phyloP scores from a whole-genome alignment of 1,140 invertebrate genomes.

The Drosophila truncata region DNA sequence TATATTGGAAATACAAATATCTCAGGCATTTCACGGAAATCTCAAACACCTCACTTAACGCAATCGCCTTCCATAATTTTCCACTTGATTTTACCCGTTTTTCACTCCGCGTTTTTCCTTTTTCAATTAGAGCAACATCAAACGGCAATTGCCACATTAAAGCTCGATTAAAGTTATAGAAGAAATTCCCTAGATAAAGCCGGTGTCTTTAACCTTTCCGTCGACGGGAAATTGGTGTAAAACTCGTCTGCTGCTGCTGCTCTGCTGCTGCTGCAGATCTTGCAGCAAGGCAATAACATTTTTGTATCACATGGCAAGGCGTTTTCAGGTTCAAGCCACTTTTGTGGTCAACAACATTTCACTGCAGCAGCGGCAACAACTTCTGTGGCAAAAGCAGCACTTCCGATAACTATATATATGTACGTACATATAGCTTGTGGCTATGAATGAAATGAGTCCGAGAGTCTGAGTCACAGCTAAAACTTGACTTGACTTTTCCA shows the following conservation, averaged over 20 bases:
- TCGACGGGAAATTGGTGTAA: conserved; percentile 79
- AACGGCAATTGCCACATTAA: conserved; percentile 77
- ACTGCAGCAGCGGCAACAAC: conserved; percentile 23
- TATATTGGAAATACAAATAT: conserved; percentile 32
- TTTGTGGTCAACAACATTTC: conserved; percentile 65
- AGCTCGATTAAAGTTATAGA: conserved; percentile 69
- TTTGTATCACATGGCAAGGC: conserved; percentile 75
- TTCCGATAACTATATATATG: conserved; percentile 30
- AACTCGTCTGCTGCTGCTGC: conserved; percentile 56
- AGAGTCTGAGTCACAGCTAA: conserved; percentile 65
- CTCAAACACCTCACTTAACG: conserved; percentile 24
- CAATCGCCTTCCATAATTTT: conserved; percentile 34
- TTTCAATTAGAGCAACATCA: conserved; percentile 71
- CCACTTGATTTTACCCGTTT: conserved; percentile 54
- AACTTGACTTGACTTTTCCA: conserved; percentile 74
- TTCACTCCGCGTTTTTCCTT: conserved; percentile 62
- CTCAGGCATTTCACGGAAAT: conserved; percentile 33
- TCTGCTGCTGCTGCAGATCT: conserved; percentile 26
- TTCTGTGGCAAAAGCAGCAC: conserved; percentile 30
- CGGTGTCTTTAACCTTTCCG: conserved; percentile 76
- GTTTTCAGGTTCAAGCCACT: conserved; percentile 74
- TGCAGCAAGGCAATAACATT: conserved; percentile 60
- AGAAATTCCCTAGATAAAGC: conserved; percentile 58
- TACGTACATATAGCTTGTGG: conserved; percentile 25
- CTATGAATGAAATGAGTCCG: conserved; percentile 51